phyloP scores from a whole-genome alignment of 37 sponge, comb jelly and placozoan species.

The Halichondria panicea region DNA sequence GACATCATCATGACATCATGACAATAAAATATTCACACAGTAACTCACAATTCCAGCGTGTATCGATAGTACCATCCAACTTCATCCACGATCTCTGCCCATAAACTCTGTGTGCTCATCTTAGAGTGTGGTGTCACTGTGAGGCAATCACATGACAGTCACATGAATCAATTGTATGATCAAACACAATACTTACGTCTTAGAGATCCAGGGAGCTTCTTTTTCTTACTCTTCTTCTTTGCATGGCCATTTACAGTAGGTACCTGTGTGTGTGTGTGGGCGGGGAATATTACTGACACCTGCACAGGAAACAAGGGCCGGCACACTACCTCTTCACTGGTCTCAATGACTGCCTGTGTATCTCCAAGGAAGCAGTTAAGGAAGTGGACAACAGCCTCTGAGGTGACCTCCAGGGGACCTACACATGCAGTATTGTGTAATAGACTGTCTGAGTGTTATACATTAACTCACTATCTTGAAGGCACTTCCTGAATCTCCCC shows the following conservation, averaged over 20 bases:
- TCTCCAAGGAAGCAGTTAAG: conserved; percentile 79
- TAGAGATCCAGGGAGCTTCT: conserved; percentile 1
- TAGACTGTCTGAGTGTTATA: no score
- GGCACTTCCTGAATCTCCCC: conserved; percentile 52
- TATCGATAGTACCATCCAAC: conserved; percentile 63
- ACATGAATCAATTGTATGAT: conserved; percentile 9
- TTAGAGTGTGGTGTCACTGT: conserved; percentile 28
- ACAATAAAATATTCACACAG: neutral
- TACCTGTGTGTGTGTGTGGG: neutral
- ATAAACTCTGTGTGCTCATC: conserved; percentile 40
- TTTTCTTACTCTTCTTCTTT: conserved; percentile 37
- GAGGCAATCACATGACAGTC: neutral
- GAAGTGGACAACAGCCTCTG: conserved; percentile 71
- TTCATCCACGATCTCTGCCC: conserved; percentile 56
- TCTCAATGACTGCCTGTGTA: neutral
- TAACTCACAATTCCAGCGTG: conserved; percentile 51
- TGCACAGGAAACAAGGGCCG: neutral
- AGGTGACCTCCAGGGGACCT: conserved; percentile 46
- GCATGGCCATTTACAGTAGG: conserved; percentile 4
- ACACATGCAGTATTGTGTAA: neutral
- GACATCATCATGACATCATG: neutral
- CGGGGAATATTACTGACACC: neutral
- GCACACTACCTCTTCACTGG: conserved; percentile 5
- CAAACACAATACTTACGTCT: conserved; percentile 4
- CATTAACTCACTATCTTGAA: conserved; percentile 58